Conservation (phyloP, 2,888 invertebrate genomes). For the Brachypterus glaber region DNA sequence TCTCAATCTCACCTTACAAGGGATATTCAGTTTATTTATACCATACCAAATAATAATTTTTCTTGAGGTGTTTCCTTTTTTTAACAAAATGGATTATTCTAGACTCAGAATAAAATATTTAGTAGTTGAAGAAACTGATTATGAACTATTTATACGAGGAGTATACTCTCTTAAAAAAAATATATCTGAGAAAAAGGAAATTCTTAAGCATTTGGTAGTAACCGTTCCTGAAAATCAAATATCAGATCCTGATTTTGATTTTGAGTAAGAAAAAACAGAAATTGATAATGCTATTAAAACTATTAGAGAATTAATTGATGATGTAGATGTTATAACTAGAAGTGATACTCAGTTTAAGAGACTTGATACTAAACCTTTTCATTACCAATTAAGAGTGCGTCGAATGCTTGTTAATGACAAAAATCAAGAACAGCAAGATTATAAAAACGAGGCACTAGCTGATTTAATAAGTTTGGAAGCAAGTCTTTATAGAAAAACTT, state of each 20-base stretch:
- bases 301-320: neutral
- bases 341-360: neutral
- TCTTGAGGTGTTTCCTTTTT: neutral
- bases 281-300: neutral
- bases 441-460: neutral
- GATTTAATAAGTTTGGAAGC: neutral
- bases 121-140: neutral
- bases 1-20: too few species aligned
- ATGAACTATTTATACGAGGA: neutral
- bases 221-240: neutral
- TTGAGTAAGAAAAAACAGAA: neutral
- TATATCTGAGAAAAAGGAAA: neutral
- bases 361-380: neutral
- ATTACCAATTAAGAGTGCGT: neutral
- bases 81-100: neutral
- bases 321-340: neutral
- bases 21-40: too few species aligned
- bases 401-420: neutral
- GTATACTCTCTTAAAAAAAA: neutral
- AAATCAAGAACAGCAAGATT: neutral
- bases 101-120: neutral
- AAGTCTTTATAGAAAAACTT: neutral
- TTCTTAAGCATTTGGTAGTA: neutral
- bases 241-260: neutral
- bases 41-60: too few species aligned